Base-by-base conservation (phyloP, 2,888 invertebrate genomes). In the Glaucopsyche alexis region DNA sequence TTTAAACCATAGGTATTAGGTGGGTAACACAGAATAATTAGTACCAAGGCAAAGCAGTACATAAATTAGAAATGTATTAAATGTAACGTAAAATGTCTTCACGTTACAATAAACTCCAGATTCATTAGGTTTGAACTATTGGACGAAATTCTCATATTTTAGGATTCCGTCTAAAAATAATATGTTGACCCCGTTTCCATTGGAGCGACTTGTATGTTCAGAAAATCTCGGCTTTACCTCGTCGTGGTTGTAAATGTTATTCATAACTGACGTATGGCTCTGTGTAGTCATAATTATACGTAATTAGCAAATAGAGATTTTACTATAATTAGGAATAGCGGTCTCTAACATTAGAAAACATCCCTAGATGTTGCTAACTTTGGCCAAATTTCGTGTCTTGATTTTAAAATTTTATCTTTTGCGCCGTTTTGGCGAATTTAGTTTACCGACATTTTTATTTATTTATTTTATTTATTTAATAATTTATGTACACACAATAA, bases 111-210 rank as follows among this genome's bases (percentile, higher is more conserved):
- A 47, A 47, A 49, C 69, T 13, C 29, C 49, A 16, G 29, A 47
- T 69, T 69, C 69, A 69, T 69, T 69, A 69, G 69, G 69, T 14
- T 40, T 40, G 40, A 69, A 69, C 69, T 69, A 69, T 47, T 69
- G 69, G 49, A 69, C 69, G 69, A 47, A 14, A 69, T 69, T 69
- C 69, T 69, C 69, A 69, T 49, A 69, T 69, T 69, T 69, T 69
- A 49, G 69, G 47, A 69, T 69, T 69, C 49, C 69, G 69, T 69
- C 69, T 69, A 69, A 69, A 69, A 69, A 69, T 69, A 69, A 69
- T 69, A 19, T 47, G 69, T 19, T 69, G 69, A 69, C 69, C 69
- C 69, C 69, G 49, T 69, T 69, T 69, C 19, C 69, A 49, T 69
- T 49, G 49, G 49, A 49, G 69, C 47, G 69, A 38, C 69, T 69